Conservation (phyloP, 2,888 invertebrate genomes). For the Microctonus brassicae region DNA sequence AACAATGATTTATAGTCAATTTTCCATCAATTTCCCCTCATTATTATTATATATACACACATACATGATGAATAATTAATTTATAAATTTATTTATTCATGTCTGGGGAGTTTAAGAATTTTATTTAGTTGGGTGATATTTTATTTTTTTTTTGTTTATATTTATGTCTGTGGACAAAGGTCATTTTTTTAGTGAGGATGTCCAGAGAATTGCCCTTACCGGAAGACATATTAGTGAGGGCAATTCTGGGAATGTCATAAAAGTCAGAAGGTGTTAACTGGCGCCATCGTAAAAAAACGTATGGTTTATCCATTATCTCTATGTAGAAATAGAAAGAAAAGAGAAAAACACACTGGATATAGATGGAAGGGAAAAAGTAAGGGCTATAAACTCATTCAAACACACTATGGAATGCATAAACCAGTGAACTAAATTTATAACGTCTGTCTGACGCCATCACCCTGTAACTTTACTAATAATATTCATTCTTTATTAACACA, state of each 20-base stretch:
- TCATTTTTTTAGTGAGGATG: conserved; percentile 5
- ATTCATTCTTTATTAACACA: neutral
- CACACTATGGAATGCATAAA: conserved; percentile 42
- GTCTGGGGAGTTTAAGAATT: too few relatives aligned
- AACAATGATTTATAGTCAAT: neutral
- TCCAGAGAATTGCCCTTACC: neutral
- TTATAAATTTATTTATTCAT: too few relatives aligned
- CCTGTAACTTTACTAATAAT: neutral
- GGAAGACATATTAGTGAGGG: neutral
- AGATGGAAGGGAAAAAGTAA: conserved; percentile 38
- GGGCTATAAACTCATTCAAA: conserved; percentile 51
- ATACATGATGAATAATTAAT: neutral
- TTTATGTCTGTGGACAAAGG: neutral
- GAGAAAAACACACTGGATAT: conserved; percentile 2
- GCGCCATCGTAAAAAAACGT: conserved; percentile 55
- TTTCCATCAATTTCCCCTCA: neutral
- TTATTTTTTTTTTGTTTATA: neutral
- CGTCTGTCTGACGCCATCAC: conserved; percentile 36
- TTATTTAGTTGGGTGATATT: neutral
- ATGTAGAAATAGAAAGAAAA: conserved; percentile 4
- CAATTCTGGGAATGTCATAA: conserved; percentile 9
- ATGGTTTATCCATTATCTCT: conserved; percentile 48
- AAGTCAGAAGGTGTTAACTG: conserved; percentile 51
- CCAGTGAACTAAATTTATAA: conserved; percentile 45
- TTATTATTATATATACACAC: neutral